Conservation (phyloP, 2,888 invertebrate genomes). For the Xylota segnis region DNA sequence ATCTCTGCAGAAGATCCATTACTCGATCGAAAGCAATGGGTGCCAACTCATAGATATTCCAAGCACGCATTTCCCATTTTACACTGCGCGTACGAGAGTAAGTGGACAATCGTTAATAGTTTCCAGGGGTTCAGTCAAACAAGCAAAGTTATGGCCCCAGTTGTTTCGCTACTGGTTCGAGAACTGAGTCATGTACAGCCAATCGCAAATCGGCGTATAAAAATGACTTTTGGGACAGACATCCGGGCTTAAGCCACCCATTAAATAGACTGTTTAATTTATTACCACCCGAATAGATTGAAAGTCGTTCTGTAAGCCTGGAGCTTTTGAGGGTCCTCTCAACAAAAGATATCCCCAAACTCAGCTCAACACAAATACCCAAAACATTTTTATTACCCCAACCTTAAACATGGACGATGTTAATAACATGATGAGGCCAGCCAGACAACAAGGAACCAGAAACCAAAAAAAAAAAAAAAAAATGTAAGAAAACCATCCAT, state of each 20-base stretch:
- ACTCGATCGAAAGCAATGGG: too few relatives aligned
- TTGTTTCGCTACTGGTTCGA: too few relatives aligned
- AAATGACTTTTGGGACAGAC: neutral
- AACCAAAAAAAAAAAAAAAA: slow-evolving; percentile 18
- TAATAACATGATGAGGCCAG: slow-evolving; percentile 50
- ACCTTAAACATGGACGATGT: slow-evolving; percentile 48
- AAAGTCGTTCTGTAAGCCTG: neutral
- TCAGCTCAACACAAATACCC: slow-evolving; percentile 17
- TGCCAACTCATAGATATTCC: too few relatives aligned
- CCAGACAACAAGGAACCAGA: slow-evolving; percentile 73
- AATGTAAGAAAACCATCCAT: slow-evolving; percentile 38
- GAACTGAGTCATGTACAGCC: too few relatives aligned
- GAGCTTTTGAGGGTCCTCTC: neutral
- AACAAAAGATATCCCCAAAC: neutral
- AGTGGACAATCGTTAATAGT: too few relatives aligned
- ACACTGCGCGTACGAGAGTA: too few relatives aligned
- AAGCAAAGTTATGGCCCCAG: too few relatives aligned
- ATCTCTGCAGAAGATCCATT: too few relatives aligned
- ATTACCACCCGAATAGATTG: neutral
- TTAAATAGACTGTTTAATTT: neutral
- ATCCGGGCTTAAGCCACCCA: neutral
- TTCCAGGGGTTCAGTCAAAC: too few relatives aligned
- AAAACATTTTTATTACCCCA: slow-evolving; percentile 50
- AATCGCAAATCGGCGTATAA: neutral
- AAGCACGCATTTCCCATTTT: too few relatives aligned